These are phyloP conservation scores for Drosophila rellima DNA, from an alignment of 2,888 invertebrate species.

Conservation along the genomic window DNA sequence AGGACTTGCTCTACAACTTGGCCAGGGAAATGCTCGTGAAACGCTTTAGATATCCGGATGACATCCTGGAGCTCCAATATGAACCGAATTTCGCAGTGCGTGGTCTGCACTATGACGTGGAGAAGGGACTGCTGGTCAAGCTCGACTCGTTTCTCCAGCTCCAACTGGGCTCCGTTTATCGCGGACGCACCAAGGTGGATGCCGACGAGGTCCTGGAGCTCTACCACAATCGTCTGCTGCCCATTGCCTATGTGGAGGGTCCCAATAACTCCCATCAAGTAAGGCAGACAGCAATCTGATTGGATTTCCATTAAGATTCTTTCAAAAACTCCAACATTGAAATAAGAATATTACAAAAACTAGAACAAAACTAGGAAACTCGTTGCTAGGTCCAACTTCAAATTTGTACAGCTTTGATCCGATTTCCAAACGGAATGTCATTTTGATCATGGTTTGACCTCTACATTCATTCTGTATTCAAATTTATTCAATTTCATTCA, in stretches of 20 bases:
- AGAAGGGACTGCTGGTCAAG: conserved; percentile 96
- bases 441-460: no score
- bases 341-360: neutral
- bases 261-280: conserved; percentile 87
- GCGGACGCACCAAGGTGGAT: conserved; percentile 92
- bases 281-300: neutral
- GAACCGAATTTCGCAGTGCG: conserved; percentile 97
- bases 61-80: conserved; percentile 92
- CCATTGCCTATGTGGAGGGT: conserved; percentile 94
- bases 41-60: conserved; percentile 96
- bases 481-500: no score
- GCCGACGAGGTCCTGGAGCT: conserved; percentile 94
- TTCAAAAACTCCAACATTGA: no score
- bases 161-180: conserved; percentile 96
- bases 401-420: no score
- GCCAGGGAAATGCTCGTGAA: conserved; percentile 94
- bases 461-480: no score
- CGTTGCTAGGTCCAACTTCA: no score
- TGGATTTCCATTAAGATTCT: no score
- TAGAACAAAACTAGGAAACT: no score
- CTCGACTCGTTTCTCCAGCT: conserved; percentile 98
- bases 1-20: conserved; percentile 95
- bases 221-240: conserved; percentile 94
- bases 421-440: no score
- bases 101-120: conserved; percentile 99